Percentiles rank a stretch among this genome's conserved stretches.
These are phyloP conservation scores for Clepsis dumicolana DNA, from an alignment of 2,888 invertebrate genomes.

Conservation along the genomic window DNA sequence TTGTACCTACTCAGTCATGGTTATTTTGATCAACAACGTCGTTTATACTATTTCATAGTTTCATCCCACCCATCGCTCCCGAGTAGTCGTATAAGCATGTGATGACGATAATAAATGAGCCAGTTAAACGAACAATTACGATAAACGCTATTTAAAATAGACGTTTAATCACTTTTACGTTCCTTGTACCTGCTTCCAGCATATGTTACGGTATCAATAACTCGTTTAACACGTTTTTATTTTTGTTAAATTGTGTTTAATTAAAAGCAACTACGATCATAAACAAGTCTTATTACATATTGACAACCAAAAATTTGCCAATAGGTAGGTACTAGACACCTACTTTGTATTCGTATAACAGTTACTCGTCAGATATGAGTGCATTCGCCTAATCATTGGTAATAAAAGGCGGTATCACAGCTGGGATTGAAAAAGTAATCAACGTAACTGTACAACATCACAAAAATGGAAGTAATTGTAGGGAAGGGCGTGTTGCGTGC, in stretches of 20 bases:
- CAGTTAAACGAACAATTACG: conserved; percentile 14
- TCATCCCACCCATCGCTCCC: background rate
- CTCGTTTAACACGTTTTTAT: background rate
- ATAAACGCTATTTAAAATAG: conserved; percentile 7
- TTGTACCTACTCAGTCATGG: background rate
- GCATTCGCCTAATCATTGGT: conserved; percentile 44
- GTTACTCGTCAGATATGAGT: conserved; percentile 34
- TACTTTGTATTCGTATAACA: conserved; percentile 32
- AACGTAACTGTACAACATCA: conserved; percentile 45
- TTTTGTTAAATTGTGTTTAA: background rate
- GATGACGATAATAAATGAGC: background rate
- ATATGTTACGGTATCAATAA: conserved; percentile 1
- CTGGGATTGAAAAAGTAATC: conserved; percentile 44
- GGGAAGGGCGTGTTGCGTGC: conserved; percentile 41
- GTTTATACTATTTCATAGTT: background rate
- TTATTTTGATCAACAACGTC: background rate
- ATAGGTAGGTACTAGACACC: no score
- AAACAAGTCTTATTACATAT: conserved; percentile 13
- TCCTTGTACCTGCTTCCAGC: background rate
- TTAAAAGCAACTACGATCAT: background rate
- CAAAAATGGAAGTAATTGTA: conserved; percentile 42
- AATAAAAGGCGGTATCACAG: conserved; percentile 41
- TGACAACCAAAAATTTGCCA: conserved; percentile 28
- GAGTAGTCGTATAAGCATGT: background rate
- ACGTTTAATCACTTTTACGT: conserved; percentile 4